Evolutionary conservation across 1,140 invertebrate genomes (phyloP).

Genomic region (Pollicipes pollicipes): DNA sequence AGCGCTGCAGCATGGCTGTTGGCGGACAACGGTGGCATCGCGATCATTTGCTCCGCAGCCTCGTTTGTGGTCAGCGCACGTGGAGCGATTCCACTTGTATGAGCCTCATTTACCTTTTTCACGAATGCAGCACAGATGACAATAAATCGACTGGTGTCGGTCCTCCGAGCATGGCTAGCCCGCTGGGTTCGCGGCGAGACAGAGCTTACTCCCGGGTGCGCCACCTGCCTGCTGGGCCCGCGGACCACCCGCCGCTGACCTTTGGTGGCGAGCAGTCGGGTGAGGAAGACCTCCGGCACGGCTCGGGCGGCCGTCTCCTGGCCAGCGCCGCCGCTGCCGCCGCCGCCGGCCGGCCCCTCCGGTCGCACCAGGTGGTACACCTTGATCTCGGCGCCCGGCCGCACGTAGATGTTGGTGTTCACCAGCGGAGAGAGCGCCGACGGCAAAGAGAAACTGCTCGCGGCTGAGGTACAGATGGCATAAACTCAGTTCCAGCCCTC

Average conservation of each 20-base stretch:
- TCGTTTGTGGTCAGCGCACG: slow-evolving; percentile 8
- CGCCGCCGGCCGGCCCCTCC: not conserved
- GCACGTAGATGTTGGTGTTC: not conserved
- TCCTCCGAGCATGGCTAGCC: too few relatives aligned
- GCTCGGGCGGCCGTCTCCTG: not conserved
- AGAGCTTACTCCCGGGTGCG: too few relatives aligned
- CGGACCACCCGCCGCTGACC: too few relatives aligned
- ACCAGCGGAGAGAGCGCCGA: not conserved
- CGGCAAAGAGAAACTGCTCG: not conserved
- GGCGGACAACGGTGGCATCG: slow-evolving; percentile 75
- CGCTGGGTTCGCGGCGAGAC: too few relatives aligned
- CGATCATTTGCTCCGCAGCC: slow-evolving; percentile 47
- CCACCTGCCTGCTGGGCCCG: too few relatives aligned
- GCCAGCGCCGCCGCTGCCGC: too few relatives aligned
- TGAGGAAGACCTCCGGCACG: not conserved
- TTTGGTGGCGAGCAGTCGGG: not conserved
- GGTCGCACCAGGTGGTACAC: not conserved
- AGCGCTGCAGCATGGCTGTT: slow-evolving; percentile 89
- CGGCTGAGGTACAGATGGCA: too few relatives aligned
- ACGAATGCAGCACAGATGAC: too few relatives aligned
- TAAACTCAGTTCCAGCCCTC: too few relatives aligned
- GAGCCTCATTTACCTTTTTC: too few relatives aligned
- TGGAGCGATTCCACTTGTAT: too few relatives aligned
- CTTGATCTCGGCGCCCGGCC: not conserved
- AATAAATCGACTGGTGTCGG: too few relatives aligned